phyloP scores from a whole-genome alignment of 2,888 invertebrate species.

The Apotomis turbidana region DNA sequence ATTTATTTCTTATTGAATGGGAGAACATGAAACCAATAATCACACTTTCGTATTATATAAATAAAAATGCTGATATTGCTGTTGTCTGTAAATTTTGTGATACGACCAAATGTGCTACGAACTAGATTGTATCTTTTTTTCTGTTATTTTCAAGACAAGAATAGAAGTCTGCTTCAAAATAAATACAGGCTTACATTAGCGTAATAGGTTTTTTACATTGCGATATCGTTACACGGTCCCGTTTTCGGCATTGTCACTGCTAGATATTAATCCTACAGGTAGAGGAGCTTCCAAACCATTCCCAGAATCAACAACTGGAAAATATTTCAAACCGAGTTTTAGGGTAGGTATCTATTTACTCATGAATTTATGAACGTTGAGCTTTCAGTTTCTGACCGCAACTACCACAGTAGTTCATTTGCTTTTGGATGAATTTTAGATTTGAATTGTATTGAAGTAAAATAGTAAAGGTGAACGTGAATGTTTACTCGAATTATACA shows the following conservation, averaged over 20 bases:
- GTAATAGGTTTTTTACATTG: not conserved
- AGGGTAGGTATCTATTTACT: not conserved
- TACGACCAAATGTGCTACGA: too few relatives aligned
- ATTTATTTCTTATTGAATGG: too few relatives aligned
- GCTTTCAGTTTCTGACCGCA: conserved; percentile 5
- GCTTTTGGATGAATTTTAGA: conserved; percentile 4
- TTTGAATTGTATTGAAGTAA: conserved; percentile 9
- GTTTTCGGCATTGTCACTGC: not conserved
- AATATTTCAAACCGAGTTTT: conserved; percentile 11
- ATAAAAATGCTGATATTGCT: too few relatives aligned
- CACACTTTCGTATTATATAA: too few relatives aligned
- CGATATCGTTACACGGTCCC: not conserved
- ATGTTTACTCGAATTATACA: not conserved
- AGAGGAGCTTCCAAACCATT: not conserved
- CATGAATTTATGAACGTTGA: conserved; percentile 23
- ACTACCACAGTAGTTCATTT: not conserved
- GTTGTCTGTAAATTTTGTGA: too few relatives aligned
- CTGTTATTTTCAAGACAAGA: too few relatives aligned
- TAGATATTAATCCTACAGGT: not conserved
- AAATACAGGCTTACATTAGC: too few relatives aligned
- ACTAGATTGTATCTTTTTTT: too few relatives aligned
- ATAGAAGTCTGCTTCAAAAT: too few relatives aligned
- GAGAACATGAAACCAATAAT: too few relatives aligned
- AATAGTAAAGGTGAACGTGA: not conserved
- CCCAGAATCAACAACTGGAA: not conserved